Percentiles rank a stretch among this genome's conserved stretches.
Conservation (phyloP, 1,140 invertebrate genomes). For the Zaprionus inermis region DNA sequence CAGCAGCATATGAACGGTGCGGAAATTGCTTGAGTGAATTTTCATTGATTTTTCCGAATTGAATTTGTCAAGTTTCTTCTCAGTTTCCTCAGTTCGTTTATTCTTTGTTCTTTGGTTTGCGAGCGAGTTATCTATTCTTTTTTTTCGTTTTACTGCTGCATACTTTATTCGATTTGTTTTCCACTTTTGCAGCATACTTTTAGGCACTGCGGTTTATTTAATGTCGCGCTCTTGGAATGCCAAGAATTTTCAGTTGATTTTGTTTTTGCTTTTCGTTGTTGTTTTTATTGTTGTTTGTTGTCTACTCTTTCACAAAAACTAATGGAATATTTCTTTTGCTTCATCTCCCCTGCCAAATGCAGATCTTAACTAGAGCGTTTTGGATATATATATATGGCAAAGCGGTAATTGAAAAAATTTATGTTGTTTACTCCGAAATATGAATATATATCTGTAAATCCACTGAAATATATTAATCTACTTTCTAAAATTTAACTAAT, state of each 20-base stretch:
- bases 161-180: conserved; percentile 5
- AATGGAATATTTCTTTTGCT: conserved; percentile 69
- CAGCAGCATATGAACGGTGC: conserved; percentile 87
- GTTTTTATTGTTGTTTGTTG: conserved; percentile 41
- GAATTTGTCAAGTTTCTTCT: conserved; percentile 31
- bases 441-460: background rate
- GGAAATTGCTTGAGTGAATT: conserved; percentile 47
- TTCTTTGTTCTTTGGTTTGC: conserved; percentile 9
- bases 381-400: conserved; percentile 50
- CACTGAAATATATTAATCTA: background rate
- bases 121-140: background rate
- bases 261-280: conserved; percentile 17
- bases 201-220: conserved; percentile 12
- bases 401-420: conserved; percentile 61
- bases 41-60: conserved; percentile 28
- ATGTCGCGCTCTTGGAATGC: background rate
- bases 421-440: conserved; percentile 34
- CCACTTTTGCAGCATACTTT: conserved; percentile 25
- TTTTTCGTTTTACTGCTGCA: background rate
- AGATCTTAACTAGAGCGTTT: conserved; percentile 70
- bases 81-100: conserved; percentile 31
- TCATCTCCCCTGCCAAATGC: conserved; percentile 38
- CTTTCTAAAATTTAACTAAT: background rate
- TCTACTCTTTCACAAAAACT: conserved; percentile 39
- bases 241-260: background rate